phyloP scores from a whole-genome alignment of 2,797 vertebrate genomes.

The Megaceryle alcyon region DNA sequence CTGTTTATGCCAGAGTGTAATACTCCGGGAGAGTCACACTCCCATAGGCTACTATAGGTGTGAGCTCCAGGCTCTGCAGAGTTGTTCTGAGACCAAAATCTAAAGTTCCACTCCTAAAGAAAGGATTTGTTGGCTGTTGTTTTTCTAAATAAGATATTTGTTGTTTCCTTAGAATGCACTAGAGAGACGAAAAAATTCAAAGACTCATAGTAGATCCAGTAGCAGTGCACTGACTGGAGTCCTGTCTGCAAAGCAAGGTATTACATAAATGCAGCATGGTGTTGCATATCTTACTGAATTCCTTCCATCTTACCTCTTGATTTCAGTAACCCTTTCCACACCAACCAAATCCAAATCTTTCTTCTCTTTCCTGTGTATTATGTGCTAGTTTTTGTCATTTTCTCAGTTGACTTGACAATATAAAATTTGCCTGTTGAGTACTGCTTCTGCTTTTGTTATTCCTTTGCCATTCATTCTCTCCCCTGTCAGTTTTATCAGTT shows the following conservation, averaged over 20 bases:
- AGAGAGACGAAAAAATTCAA: slow-evolving; percentile 92
- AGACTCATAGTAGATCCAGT: slow-evolving; percentile 84
- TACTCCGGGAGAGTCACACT: background rate
- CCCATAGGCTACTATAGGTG: background rate
- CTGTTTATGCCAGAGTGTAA: background rate
- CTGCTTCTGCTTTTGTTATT: slow-evolving; percentile 15
- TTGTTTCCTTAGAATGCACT: slow-evolving; percentile 87
- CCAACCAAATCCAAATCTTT: background rate
- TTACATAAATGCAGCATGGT: background rate
- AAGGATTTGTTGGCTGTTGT: background rate
- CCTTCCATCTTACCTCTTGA: background rate
- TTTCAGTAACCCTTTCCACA: background rate
- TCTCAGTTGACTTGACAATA: background rate
- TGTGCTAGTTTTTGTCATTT: background rate
- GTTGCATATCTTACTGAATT: background rate
- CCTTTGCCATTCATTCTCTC: background rate
- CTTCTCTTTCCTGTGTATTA: background rate
- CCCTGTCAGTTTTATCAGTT: background rate
- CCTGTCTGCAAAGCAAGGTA: slow-evolving; percentile 98
- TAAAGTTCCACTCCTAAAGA: background rate
- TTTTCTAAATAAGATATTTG: slow-evolving; percentile 21
- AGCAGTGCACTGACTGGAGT: slow-evolving; percentile 95
- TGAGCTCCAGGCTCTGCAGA: background rate
- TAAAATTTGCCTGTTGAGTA: background rate
- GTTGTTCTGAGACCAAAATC: background rate